Evolutionary conservation across 2,797 vertebrate species (phyloP).

Genomic region (Artibeus jamaicensis): DNA sequence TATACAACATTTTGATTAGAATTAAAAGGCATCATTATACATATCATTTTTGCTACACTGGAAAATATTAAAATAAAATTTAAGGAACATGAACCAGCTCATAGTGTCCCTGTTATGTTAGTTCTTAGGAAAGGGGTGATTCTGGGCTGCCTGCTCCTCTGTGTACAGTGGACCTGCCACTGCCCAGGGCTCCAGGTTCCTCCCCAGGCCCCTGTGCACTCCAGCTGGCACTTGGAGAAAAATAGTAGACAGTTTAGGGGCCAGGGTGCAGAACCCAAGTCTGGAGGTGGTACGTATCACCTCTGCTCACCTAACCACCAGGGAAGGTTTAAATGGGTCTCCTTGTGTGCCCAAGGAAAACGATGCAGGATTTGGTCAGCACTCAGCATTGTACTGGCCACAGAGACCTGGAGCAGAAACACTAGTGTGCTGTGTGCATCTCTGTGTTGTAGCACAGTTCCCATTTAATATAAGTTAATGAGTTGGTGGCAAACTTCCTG

Average conservation of each 20-base stretch:
- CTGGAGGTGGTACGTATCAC: not conserved
- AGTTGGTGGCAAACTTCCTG: not conserved
- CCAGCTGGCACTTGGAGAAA: not conserved
- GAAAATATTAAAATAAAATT: not conserved
- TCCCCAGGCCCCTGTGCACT: not conserved
- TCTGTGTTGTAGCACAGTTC: not conserved
- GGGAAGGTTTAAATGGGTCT: not conserved
- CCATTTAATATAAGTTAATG: not conserved
- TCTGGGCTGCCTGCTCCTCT: not conserved
- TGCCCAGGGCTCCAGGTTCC: not conserved
- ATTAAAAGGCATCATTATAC: not conserved
- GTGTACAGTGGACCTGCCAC: not conserved
- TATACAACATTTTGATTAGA: conserved; percentile 5
- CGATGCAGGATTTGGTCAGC: not conserved
- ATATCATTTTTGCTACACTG: not conserved
- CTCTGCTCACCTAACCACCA: not conserved
- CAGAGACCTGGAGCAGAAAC: not conserved
- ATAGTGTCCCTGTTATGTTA: not conserved
- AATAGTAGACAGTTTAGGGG: not conserved
- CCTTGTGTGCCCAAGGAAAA: not conserved
- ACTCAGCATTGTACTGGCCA: not conserved
- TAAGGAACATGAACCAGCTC: not conserved
- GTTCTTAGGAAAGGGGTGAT: not conserved
- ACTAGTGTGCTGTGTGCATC: not conserved
- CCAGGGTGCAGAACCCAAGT: not conserved